A percentile compares a stretch with the other conserved stretches of the same genome.
Conservation (phyloP, 2,797 vertebrate genomes). For the Parotocinclus haroldoi region DNA sequence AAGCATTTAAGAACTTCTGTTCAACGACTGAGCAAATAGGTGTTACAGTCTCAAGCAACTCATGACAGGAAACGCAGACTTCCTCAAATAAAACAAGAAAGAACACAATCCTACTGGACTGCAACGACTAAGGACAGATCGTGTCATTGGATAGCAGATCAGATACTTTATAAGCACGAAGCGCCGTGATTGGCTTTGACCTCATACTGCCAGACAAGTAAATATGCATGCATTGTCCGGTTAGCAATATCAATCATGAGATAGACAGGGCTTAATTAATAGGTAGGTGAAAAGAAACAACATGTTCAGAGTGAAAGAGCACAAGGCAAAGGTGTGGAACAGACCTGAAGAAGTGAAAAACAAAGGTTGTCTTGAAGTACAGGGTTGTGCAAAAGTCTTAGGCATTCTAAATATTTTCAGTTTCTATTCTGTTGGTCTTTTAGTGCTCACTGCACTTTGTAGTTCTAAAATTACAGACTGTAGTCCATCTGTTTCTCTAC, state of each 20-base stretch:
- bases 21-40: not conserved
- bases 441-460: no score
- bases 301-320: not conserved
- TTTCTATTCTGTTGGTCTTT: no score
- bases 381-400: no score
- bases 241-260: constrained; percentile 54
- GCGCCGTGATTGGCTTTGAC: constrained; percentile 59
- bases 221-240: constrained; percentile 54
- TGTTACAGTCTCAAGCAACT: constrained; percentile 59
- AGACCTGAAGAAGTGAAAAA: not conserved
- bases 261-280: constrained; percentile 6
- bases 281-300: not conserved
- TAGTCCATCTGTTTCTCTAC: no score
- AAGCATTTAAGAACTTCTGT: not conserved
- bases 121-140: constrained; percentile 49
- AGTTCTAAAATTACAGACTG: no score
- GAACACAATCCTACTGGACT: constrained; percentile 53
- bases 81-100: constrained; percentile 62
- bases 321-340: not conserved
- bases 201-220: constrained; percentile 47
- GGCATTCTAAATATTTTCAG: no score
- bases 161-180: constrained; percentile 57
- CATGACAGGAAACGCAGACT: constrained; percentile 71
- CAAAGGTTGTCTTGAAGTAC: not conserved
- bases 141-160: constrained; percentile 67